Evolutionary conservation across 2,888 invertebrate species (phyloP), one percentile per base, ranked within the genome.

Genomic region (Leptogaster cylindrica): DNA sequence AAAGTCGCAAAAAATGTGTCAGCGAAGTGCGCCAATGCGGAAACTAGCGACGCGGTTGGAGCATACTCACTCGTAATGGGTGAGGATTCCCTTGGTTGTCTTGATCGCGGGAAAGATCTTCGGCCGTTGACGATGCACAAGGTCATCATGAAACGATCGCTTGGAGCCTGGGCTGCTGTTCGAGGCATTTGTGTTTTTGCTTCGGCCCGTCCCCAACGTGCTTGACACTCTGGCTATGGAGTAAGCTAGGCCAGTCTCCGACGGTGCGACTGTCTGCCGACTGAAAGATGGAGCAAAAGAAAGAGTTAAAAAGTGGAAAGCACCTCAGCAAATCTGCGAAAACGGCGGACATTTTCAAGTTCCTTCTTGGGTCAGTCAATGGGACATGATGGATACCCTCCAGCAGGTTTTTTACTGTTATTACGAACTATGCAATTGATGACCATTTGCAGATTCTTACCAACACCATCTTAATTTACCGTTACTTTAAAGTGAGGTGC

Each of bases 231-330:
- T 72, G 46, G 76, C 74, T 68, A 81, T 77, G 46, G 80, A 76
- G 70, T 81, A 81, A 6, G 80, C 77, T 48, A 81, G 77, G 72
- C 81, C 80, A 69, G 78, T 77, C 71, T 80, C 79, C 18, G 79
- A 77, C 72, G 77, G 74, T 64, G 77, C 76, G 41, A 68, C 18
- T 27, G 66, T 55, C n/a, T 44, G 68, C 27, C 70, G 68, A 10
- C 70, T 72, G 46, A 25, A 52, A 23, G 12, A n/a, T n/a, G n/a
- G n/a, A n/a, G 28, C n/a, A n/a, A n/a, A n/a, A n/a, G 8, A 31
- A 27, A 31, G 28, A 39, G 41, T 41, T 50, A 25, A 46, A 6
- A 46, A 46, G 2, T 46, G 12, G 12, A 44, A 23, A n/a, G 23
- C 8, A n/a, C n/a, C n/a, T n/a, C n/a, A 2, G 10, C 46, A 46